Percentiles rank a stretch among this genome's conserved stretches.
These are phyloP conservation scores for Verasper variegatus DNA, from an alignment of 2,113 vertebrate species.

Conservation along the genomic window DNA sequence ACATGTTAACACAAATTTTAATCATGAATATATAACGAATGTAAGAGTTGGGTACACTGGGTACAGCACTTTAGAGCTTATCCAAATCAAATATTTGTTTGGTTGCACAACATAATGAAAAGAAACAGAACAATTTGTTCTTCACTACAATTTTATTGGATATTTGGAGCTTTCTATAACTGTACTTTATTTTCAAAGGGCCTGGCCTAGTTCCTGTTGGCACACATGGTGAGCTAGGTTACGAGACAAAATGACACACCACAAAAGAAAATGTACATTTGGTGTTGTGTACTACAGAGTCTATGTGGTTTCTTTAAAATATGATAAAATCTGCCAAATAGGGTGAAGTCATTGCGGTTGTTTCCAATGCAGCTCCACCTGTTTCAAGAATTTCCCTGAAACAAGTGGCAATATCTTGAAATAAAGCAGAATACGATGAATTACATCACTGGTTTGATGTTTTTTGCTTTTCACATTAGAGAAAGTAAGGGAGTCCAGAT, in stretches of 20 bases:
- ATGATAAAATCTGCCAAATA: conserved; percentile 46
- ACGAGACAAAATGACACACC: conserved; percentile 52
- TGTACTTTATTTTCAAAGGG: conserved; percentile 45
- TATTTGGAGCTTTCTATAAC: conserved; percentile 28
- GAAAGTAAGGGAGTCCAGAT: conserved; percentile 28
- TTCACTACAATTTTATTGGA: conserved; percentile 33
- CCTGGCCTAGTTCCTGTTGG: conserved; percentile 49
- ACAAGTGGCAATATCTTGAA: conserved; percentile 54
- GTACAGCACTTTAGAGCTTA: conserved; percentile 8
- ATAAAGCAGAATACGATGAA: conserved; percentile 32
- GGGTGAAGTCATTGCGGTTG: conserved; percentile 58
- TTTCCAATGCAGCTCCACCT: conserved; percentile 67
- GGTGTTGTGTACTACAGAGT: conserved; percentile 25
- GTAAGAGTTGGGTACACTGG: not conserved
- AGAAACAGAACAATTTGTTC: conserved; percentile 40
- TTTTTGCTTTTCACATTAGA: conserved; percentile 30
- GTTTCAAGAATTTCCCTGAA: conserved; percentile 55
- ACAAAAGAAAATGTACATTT: conserved; percentile 35
- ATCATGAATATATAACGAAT: conserved; percentile 25
- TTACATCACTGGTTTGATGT: conserved; percentile 33
- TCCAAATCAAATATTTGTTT: conserved; percentile 32
- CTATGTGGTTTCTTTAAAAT: conserved; percentile 51
- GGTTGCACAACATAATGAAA: conserved; percentile 21
- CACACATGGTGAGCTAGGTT: conserved; percentile 25
- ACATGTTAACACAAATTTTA: not conserved